Evolutionary conservation across 2,888 invertebrate species (phyloP).

Genomic region (Apamea crenata): DNA sequence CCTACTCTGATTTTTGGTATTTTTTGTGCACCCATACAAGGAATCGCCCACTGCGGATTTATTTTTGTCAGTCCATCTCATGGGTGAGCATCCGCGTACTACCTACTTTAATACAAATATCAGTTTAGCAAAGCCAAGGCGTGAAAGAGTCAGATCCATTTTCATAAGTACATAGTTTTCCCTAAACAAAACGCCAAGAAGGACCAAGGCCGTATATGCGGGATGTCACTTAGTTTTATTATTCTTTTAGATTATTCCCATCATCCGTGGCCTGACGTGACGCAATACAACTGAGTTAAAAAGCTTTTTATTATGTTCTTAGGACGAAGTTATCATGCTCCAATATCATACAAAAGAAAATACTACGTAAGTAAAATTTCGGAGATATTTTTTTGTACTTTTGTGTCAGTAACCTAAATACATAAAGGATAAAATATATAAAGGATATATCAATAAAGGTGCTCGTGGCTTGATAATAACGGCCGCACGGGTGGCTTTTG

Average conservation of each 20-base stretch:
- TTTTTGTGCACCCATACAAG: too few species aligned
- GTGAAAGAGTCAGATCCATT: background rate
- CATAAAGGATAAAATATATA: too few species aligned
- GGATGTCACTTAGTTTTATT: slow-evolving; percentile 15
- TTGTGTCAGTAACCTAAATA: background rate
- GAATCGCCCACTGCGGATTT: too few species aligned
- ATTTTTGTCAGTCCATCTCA: too few species aligned
- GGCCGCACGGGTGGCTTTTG: background rate
- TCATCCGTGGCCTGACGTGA: slow-evolving; percentile 8
- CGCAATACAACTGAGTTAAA: slow-evolving; percentile 7
- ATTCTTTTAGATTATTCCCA: too few species aligned
- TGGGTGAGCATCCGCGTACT: too few species aligned
- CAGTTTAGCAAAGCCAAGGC: background rate
- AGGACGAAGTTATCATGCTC: slow-evolving; percentile 1
- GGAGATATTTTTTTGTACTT: background rate
- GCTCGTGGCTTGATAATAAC: background rate
- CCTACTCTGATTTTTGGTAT: too few species aligned
- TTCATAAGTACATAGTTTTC: background rate
- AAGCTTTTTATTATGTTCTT: slow-evolving; percentile 48
- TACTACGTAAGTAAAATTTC: background rate
- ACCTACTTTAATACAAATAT: background rate
- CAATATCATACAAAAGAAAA: background rate
- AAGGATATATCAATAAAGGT: background rate
- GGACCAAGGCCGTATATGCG: background rate
- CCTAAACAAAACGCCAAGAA: slow-evolving; percentile 11